Evolutionary conservation across 2,888 invertebrate species (phyloP).

Genomic region (Macaria liturata): DNA sequence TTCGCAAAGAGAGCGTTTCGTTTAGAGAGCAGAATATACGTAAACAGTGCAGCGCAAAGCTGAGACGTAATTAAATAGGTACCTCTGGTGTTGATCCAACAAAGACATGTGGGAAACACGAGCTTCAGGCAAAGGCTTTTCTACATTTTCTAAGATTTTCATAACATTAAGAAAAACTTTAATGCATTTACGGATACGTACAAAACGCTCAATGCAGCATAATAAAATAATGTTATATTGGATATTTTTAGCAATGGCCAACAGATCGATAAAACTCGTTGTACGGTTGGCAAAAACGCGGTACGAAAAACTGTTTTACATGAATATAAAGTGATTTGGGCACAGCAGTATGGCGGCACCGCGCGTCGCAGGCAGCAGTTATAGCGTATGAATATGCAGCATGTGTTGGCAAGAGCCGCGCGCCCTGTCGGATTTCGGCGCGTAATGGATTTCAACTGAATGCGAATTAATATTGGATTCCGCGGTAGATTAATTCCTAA

Average conservation of each 20-base stretch:
- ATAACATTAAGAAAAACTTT: no score
- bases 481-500: conserved; percentile 19
- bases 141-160: no score
- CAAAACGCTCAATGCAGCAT: no score
- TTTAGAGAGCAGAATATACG: neutral
- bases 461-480: conserved; percentile 29
- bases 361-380: conserved; percentile 27
- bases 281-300: conserved; percentile 8
- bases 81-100: no score
- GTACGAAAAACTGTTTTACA: conserved; percentile 19
- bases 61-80: conserved; percentile 3
- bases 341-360: conserved; percentile 5
- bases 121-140: no score
- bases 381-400: conserved; percentile 48
- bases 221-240: no score
- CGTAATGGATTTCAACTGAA: conserved; percentile 28
- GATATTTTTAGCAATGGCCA: no score
- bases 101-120: no score
- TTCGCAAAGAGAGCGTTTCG: conserved; percentile 4
- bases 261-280: conserved; percentile 3
- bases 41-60: neutral
- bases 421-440: conserved; percentile 23
- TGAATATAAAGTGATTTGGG: conserved; percentile 26
- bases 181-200: no score
- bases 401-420: conserved; percentile 41